Evolutionary conservation across 37 sponge, comb jelly and placozoan species (phyloP), one percentile per base, ranked within the genome.

Genomic region (Eunapius fragilis): DNA sequence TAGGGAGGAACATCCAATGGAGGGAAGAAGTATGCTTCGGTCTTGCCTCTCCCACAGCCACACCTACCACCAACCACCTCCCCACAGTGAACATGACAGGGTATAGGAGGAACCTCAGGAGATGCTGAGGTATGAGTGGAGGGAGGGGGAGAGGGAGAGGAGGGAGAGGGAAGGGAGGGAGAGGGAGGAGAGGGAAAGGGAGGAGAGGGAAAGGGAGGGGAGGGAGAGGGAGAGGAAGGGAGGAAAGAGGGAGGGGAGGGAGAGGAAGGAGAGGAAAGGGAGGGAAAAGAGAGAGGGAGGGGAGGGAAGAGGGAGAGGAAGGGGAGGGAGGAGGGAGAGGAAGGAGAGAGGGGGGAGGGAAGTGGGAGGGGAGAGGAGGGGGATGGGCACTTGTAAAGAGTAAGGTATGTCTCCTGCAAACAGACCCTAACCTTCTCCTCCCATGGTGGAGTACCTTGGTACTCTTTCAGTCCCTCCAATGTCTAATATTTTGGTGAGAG

Each of bases 11-110:
- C 80, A 75, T 94, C 81, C 23, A 94, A 77, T 28, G 97, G 97
- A 36, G 97, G 97, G 70, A 96, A 92, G 92, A 96, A 96, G 84
- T 94, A 96, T 0, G 94, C 94, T 75, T 96, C 97, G 9, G 92
- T 87, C 79, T 96, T 96, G 22, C 97, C 94, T 23, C 58, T 94
- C 3, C 92, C 90, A 58, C 58, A 58, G 49, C 76, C 35, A 48
- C 94, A 96, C 25, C 70, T 47, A 10, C 97, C 97, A 79, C 82
- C 79, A 22, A 70, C 72, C 26, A 96, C 94, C 30, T 85, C 81
- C 2, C 94, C 94, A 47, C 92, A 84, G 71, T 96, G 97, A 9
- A 96, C 94, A 69, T 96, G 97, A 31, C 92, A 94, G 32, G 96
- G 96, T 25, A 96, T 96, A 37, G 97, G 97, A 13, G 97, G 97